Base-by-base conservation (phyloP, 2,797 vertebrate genomes). In the Lithobates pipiens region DNA sequence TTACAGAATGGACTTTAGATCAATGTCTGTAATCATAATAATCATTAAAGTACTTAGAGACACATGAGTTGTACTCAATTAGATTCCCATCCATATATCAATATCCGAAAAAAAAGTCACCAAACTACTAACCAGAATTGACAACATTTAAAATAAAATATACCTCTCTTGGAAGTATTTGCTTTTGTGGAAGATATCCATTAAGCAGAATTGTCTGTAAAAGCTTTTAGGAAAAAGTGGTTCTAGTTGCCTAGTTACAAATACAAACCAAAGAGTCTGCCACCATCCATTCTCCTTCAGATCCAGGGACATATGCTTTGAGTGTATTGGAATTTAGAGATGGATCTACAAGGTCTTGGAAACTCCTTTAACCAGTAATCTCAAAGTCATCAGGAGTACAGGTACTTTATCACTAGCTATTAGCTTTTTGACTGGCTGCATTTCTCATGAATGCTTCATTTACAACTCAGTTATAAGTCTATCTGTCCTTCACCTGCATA, bases 231-330 rank as follows among this genome's bases (percentile, higher is more conserved):
- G 61, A 23, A 13, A 63, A 65, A 77, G 21, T 23, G 25, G 23
- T 42, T 77, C 36, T 61, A 25, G 57, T 77, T 67, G 57, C 34
- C 10, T 67, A 42, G 29, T 27, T 77, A 65, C 76, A 57, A 39
- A 57, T 77, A 39, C 57, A 61, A n/a, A 23, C 15, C 39, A 34
- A 65, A 77, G 50, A 7, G 57, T 25, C n/a, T 42, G 8, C 57
- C 1, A n/a, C n/a, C 6, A 11, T 25, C 39, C 23, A 77, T 15
- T 76, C 75, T 21, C 54, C 11, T 76, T 76, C 54, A 77, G 13
- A 39, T 67, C n/a, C 76, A 77, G 61, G 76, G 76, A 21, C 76
- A 65, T 18, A n/a, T 29, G 57, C 32, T 39, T 25, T 77, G 36
- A 25, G 16, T 65, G 25, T 77, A 5, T n/a, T 27, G 32, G 76